Conservation (phyloP, 2,113 vertebrate genomes). For the Zapus hudsonius region DNA sequence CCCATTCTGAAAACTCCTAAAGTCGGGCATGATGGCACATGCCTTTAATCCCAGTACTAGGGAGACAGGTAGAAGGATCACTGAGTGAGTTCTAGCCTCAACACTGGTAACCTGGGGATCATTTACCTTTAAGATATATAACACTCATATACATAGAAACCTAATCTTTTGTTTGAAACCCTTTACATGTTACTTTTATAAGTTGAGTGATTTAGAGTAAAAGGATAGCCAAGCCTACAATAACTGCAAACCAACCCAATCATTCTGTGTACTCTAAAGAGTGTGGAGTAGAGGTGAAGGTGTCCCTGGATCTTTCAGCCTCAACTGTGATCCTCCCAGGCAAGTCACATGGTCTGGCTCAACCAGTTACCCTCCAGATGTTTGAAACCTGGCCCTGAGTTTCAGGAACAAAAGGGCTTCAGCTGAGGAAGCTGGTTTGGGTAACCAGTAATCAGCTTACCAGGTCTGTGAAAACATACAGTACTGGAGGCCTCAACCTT, state of each 20-base stretch:
- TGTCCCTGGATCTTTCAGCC: not conserved
- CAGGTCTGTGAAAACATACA: not conserved
- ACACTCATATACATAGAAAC: too few species aligned
- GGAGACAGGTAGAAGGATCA: too few species aligned
- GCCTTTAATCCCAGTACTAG: too few species aligned
- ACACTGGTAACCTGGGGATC: too few species aligned
- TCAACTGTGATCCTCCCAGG: not conserved
- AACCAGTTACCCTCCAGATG: not conserved
- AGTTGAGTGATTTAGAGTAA: too few species aligned
- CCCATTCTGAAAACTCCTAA: too few species aligned
- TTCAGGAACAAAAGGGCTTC: not conserved
- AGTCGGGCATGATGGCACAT: too few species aligned
- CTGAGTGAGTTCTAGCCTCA: too few species aligned
- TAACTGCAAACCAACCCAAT: not conserved
- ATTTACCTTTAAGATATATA: too few species aligned
- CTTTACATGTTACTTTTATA: too few species aligned
- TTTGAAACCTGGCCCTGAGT: not conserved
- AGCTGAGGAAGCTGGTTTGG: not conserved
- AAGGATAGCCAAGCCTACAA: not conserved
- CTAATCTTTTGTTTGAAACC: too few species aligned
- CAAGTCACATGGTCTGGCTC: not conserved
- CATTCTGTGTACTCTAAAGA: rapidly evolving
- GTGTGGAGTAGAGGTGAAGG: rapidly evolving
- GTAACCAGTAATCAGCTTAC: not conserved
- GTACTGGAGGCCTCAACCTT: not conserved